Percentiles rank a stretch among this genome's conserved stretches.
phyloP scores from a whole-genome alignment of 2,888 invertebrate species.

The Agrotis exclamationis region DNA sequence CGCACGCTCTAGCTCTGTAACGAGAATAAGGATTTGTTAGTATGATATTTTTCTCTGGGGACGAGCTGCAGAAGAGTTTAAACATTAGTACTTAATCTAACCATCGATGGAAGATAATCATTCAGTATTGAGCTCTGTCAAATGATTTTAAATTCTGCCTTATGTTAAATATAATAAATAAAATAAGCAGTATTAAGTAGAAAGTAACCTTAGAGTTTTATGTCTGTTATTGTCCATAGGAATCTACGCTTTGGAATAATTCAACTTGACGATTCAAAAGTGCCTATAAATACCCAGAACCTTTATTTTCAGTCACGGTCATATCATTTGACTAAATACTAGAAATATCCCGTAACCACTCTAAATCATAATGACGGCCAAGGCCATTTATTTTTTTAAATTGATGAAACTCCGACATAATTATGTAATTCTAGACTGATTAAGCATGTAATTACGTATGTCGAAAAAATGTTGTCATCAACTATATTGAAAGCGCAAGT shows the following conservation, averaged over 20 bases:
- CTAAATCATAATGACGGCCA: not conserved
- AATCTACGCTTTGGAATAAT: not conserved
- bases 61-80: not conserved
- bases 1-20: constrained; percentile 91
- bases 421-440: not conserved
- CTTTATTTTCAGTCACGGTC: not conserved
- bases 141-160: no score
- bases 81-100: not conserved
- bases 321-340: not conserved
- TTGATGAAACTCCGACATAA: not conserved
- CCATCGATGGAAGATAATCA: no score
- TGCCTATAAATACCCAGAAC: not conserved
- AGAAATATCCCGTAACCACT: not conserved
- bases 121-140: no score
- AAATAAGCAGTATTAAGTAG: no score
- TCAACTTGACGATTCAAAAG: not conserved
- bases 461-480: constrained; percentile 9
- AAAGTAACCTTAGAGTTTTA: not conserved
- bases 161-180: no score
- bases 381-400: not conserved
- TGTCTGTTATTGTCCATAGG: not conserved
- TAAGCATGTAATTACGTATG: not conserved
- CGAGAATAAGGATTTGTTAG: constrained; percentile 5
- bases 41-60: no score
- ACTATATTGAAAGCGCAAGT: constrained; percentile 39